Conservation (phyloP, 2,797 vertebrate species). For the Gila robusta region DNA sequence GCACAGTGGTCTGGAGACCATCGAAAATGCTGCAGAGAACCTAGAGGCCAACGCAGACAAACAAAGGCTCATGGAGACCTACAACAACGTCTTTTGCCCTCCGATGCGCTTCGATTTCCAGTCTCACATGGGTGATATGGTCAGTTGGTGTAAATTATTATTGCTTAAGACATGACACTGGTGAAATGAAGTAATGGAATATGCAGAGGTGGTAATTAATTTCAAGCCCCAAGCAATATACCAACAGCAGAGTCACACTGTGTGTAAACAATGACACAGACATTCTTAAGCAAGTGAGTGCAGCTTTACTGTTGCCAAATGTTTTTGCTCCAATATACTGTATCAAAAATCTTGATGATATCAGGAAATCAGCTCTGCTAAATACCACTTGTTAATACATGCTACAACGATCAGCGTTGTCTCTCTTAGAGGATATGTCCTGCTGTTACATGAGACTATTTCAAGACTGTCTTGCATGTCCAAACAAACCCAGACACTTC, state of each 20-base stretch:
- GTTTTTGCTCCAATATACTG: constrained; percentile 14
- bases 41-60: constrained; percentile 95
- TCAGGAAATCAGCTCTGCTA: neutral
- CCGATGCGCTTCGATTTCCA: constrained; percentile 98
- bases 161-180: neutral
- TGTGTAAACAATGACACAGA: neutral
- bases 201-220: constrained; percentile 42
- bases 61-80: constrained; percentile 97
- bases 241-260: constrained; percentile 20
- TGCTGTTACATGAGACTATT: constrained; percentile 1
- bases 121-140: constrained; percentile 98
- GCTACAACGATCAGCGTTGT: neutral
- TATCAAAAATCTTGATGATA: constrained; percentile 11
- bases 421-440: neutral
- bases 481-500: constrained; percentile 13
- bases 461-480: constrained; percentile 21
- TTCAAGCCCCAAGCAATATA: constrained; percentile 39
- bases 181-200: constrained; percentile 12
- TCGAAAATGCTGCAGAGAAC: constrained; percentile 93
- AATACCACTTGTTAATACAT: constrained; percentile 7
- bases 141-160: constrained; percentile 62
- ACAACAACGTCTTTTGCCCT: constrained; percentile 97
- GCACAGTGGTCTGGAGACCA: constrained; percentile 91
- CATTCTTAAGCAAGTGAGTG: neutral
- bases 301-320: constrained; percentile 7